Conservation (phyloP, 2,113 vertebrate genomes). For the Clarias magur region DNA sequence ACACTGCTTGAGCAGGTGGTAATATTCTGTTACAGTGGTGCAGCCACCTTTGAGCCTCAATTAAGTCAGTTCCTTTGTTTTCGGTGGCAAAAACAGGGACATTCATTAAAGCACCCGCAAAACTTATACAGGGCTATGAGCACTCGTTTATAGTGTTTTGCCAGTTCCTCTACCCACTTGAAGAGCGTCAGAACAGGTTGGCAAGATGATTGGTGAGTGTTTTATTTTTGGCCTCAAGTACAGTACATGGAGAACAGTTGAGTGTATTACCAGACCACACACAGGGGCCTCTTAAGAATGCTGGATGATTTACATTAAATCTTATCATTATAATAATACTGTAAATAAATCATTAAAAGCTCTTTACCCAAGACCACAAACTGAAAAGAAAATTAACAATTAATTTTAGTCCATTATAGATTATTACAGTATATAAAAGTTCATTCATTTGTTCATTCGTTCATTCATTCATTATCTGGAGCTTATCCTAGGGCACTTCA, state of each 20-base stretch:
- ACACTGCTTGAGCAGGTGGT: slow-evolving; percentile 72
- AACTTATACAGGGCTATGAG: neutral
- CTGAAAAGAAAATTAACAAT: neutral
- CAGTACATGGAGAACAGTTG: neutral
- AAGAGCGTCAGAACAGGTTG: neutral
- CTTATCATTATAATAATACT: neutral
- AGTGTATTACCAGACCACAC: neutral
- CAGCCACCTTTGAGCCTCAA: slow-evolving; percentile 62
- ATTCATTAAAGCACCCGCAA: slow-evolving; percentile 36
- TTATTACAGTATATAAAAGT: neutral
- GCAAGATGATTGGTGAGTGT: neutral
- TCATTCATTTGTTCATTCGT: too few species aligned
- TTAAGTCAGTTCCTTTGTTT: slow-evolving; percentile 9
- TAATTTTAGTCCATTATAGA: neutral
- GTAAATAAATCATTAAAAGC: neutral
- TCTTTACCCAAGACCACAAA: neutral
- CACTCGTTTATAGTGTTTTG: neutral
- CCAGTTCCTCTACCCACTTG: neutral
- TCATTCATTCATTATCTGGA: too few species aligned
- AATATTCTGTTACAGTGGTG: slow-evolving; percentile 78
- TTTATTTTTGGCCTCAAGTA: neutral
- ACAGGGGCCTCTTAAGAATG: neutral
- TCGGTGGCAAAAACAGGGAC: slow-evolving; percentile 6
- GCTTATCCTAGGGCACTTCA: too few species aligned
- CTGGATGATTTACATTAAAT: neutral